phyloP scores from a whole-genome alignment of 2,113 vertebrate species.

The Tautogolabrus adspersus region DNA sequence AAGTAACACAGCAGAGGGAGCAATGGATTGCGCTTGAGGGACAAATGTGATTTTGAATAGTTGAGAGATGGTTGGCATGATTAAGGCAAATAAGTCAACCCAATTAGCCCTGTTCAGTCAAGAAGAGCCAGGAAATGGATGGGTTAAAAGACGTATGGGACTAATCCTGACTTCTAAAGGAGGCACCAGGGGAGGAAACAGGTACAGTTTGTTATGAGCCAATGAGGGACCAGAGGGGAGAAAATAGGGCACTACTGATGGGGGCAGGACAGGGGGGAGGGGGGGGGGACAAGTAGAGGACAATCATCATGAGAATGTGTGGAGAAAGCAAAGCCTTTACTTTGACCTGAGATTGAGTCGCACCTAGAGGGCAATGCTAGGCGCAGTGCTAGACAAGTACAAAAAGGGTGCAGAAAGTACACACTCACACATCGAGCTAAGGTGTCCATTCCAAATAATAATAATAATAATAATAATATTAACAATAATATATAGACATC shows the following conservation, averaged over 20 bases:
- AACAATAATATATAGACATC: slow-evolving; percentile 78
- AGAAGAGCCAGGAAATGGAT: slow-evolving; percentile 63
- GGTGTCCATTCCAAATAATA: slow-evolving; percentile 79
- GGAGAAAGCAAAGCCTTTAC: slow-evolving; percentile 81
- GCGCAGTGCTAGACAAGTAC: slow-evolving; percentile 78
- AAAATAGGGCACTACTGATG: slow-evolving; percentile 30
- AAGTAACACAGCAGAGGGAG: slow-evolving; percentile 42
- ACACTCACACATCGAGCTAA: slow-evolving; percentile 78
- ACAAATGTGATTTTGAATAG: slow-evolving; percentile 11
- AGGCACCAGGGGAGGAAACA: slow-evolving; percentile 43
- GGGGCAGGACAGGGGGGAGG: background rate
- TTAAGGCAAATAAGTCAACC: slow-evolving; percentile 76
- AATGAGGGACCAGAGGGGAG: slow-evolving; percentile 26
- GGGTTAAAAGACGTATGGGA: slow-evolving; percentile 69
- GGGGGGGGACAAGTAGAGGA: slow-evolving; percentile 43
- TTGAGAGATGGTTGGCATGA: slow-evolving; percentile 53
- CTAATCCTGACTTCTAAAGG: slow-evolving; percentile 63
- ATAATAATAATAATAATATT: slow-evolving; percentile 73
- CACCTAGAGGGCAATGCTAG: slow-evolving; percentile 76
- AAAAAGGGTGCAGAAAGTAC: slow-evolving; percentile 79
- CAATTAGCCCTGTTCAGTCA: slow-evolving; percentile 71
- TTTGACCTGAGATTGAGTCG: slow-evolving; percentile 93
- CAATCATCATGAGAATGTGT: slow-evolving; percentile 71
- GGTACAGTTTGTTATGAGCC: slow-evolving; percentile 30
- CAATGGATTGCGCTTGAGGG: slow-evolving; percentile 23